phyloP scores from a whole-genome alignment of 2,113 vertebrate species.

The Tyto alba region DNA sequence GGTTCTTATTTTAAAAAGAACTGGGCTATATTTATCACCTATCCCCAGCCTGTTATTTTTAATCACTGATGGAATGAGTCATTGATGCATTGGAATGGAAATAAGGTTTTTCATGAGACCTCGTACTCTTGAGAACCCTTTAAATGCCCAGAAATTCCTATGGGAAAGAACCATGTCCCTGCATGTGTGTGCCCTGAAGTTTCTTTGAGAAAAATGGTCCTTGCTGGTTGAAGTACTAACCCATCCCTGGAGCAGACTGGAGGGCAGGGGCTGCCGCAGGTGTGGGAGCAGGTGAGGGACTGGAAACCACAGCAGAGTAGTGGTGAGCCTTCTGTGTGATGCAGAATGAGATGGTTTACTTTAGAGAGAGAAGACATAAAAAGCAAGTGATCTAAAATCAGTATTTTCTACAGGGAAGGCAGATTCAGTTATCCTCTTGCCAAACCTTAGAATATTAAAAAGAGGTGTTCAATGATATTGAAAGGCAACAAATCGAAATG shows the following conservation, averaged over 20 bases:
- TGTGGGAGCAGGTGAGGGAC: neutral
- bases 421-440: neutral
- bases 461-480: neutral
- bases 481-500: neutral
- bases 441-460: neutral
- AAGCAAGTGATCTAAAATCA: neutral
- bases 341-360: neutral
- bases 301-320: neutral
- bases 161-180: neutral
- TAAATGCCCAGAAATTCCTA: neutral
- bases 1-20: neutral
- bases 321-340: neutral
- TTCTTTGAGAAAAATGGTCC: too few relatives aligned
- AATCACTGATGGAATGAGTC: neutral
- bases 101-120: neutral
- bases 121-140: neutral
- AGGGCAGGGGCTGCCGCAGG: neutral
- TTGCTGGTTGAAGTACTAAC: neutral
- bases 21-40: neutral
- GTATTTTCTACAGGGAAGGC: neutral
- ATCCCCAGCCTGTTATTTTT: neutral
- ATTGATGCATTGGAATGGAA: neutral
- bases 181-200: neutral
- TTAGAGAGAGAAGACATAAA: neutral
- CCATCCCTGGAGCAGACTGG: neutral